Base-by-base conservation (phyloP, 2,113 vertebrate species). In the Lathamus discolor region DNA sequence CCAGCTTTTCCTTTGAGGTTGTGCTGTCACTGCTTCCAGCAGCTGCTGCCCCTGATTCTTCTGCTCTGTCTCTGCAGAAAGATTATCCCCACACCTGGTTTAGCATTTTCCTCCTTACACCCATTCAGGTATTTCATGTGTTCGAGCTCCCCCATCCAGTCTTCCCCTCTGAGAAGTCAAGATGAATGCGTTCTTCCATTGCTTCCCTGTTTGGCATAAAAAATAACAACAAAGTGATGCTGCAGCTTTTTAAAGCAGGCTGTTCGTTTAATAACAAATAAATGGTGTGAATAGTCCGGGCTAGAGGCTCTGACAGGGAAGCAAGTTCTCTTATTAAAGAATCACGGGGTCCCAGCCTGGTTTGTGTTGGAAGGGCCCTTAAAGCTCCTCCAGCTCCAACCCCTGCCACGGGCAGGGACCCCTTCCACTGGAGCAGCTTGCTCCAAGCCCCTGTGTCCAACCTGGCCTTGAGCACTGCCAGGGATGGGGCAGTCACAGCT, bases 121-220 rank as follows among this genome's bases (percentile, higher is more conserved):
- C 7, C n/a, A 24, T 19, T 13, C 17, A 41, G 61, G 11, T 57
- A 4, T 17, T 75, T 48, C 51, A 77, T 70, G 7, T 61, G 20
- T 41, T 29, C 31, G 54, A 41, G 43, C 23, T 41, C 17, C 10
- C 7, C 7, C 16, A 29, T 48, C 52, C 46, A 39, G 20, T 35
- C 20, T 59, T 70, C 31, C n/a, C 37, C 62, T 59, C 48, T 55
- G 43, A 55, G 19, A 28, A 25, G 12, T 17, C 3, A 4, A 37
- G 78, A 28, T 0, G 3, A 35, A 43, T 4, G 15, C 0, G 1
- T 8, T 75, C n/a, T 49, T 62, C 70, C 41, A 31, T 9, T 67
- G 20, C 35, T 55, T 35, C 66, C 23, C 24, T 48, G 6, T 37
- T 83, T 66, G 41, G 59, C 22, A 9, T 1, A 2, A 35, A 10